Base-by-base conservation (phyloP, 1,140 invertebrate genomes). In the Chionoecetes opilio region DNA sequence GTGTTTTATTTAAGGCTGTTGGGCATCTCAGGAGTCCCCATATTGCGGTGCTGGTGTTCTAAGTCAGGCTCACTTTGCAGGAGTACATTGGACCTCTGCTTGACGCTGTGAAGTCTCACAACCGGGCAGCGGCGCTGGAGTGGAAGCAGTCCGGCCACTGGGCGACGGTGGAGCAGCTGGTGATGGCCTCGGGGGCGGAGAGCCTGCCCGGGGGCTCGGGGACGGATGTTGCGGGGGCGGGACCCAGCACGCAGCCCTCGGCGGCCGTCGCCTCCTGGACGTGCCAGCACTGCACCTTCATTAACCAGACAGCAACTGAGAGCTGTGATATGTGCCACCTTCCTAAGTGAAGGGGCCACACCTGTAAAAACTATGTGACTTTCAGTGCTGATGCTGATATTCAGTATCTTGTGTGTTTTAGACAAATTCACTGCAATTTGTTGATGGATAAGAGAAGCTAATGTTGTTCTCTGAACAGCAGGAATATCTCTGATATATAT, bases 271-370 rank as follows among this genome's bases (percentile, higher is more conserved):
- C 92, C 82, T 93, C 96, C 34, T 99, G 99, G 99, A 99, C 98
- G 17, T 99, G 99, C 97, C 98, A 98, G 94, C 98, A 99, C 96
- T 99, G 99, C 97, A 99, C 99, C 94, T 99, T 98, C 97, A 98
- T 99, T 96, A 99, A 99, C 97, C 97, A 97, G 94, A 97, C 98
- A 87, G 98, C 98, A 87, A 97, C 98, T 88, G 97, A 97, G 92
- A 97, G 97, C 95, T 99, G 99, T 97, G 99, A 99, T 97, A 99
- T 99, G 98, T 99, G 99, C 97, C 98, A 98, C 96, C 97, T 99
- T 97, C 99, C 99, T 75, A 95, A 95, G 94, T 96, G 96, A 96
- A 92, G 14, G 75, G 82, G 91, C 29, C 53, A 38, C 86, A 21
- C 26, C 26, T 89, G 32, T 89, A 31, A 38, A n/a, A n/a, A 93